Evolutionary conservation across 2,888 invertebrate genomes (phyloP).

Genomic region (Eupithecia subumbrata): DNA sequence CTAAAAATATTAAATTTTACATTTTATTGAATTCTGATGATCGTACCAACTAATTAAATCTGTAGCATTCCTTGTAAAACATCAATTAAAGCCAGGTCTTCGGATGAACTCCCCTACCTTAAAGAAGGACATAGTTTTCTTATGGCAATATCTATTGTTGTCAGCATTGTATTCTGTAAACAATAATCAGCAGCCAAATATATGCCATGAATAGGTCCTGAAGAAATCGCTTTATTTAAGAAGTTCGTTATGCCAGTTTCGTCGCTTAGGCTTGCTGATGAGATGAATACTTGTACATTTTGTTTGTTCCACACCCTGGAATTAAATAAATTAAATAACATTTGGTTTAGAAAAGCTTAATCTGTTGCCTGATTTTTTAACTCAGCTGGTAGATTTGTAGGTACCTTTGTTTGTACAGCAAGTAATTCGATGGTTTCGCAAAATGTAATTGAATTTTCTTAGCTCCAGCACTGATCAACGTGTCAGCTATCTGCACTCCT

Average conservation of each 20-base stretch:
- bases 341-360: background rate
- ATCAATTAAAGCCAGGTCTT: background rate
- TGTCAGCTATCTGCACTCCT: conserved; percentile 54
- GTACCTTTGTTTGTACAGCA: conserved; percentile 44
- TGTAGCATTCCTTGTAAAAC: background rate
- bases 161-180: conserved; percentile 10
- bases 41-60: background rate
- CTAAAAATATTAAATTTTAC: conserved; percentile 10
- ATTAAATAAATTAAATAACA: conserved; percentile 7
- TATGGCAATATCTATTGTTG: conserved; percentile 19
- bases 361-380: conserved; percentile 19
- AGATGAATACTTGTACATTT: conserved; percentile 38
- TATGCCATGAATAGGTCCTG: conserved; percentile 30
- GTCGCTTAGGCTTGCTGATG: conserved; percentile 30
- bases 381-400: conserved; percentile 33
- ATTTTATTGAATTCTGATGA: background rate
- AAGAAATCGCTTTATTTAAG: conserved; percentile 15
- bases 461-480: conserved; percentile 56
- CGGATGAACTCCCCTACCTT: conserved; percentile 20
- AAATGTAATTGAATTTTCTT: conserved; percentile 52
- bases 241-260: conserved; percentile 21
- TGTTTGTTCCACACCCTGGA: conserved; percentile 44
- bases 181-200: conserved; percentile 27
- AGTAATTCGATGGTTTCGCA: conserved; percentile 33
- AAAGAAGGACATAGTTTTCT: conserved; percentile 28